Base-by-base conservation (phyloP, 1,140 invertebrate genomes). In the Drosophila nigromelanica region DNA sequence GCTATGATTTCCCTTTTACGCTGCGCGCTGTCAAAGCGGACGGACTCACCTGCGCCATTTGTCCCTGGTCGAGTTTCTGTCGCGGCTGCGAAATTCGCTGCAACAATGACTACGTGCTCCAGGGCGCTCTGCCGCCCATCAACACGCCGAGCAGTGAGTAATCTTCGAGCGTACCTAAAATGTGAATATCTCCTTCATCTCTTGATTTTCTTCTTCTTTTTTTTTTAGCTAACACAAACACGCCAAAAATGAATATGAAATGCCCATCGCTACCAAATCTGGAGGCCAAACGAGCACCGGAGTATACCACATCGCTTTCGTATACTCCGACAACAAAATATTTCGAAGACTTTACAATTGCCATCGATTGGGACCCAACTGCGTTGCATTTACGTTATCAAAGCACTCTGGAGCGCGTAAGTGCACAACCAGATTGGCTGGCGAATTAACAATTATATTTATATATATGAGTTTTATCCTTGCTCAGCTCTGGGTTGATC, bases 381-480 rank as follows among this genome's bases (percentile, higher is more conserved):
- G 97, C 97, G 54, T 92, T 98, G 73, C 97, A 98, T 93, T 94
- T 98, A 59, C 93, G 97, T 40, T 98, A 98, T 92, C 96, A 98
- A 92, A 95, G 95, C 70, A 95, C 95, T 42, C 93, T 96, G 79
- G 97, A 97, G 92, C 95, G 94, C 92, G 96, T 96, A 90, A 80
- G 85, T 80, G 12, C 4, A 15, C 3, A 10, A 2, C 5, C 5
- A 10, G 11, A 37, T 4, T 4, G 37, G 14, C 0, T 18, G 18
- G 18, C 18, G 1, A 45, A 45, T 15, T 4, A 5, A 11, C 3
- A 4, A 4, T n/a, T 55, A 52, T 52, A 33, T 12, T 14, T 27
- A 33, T 30, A 37, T 56, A 10, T n/a, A 24, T 24, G 37, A 0
- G 21, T 81, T 39, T 78, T 94, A 92, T 48, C 12, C 37, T 8